Conservation (phyloP, 2,888 invertebrate species). For the Agrochola circellaris region DNA sequence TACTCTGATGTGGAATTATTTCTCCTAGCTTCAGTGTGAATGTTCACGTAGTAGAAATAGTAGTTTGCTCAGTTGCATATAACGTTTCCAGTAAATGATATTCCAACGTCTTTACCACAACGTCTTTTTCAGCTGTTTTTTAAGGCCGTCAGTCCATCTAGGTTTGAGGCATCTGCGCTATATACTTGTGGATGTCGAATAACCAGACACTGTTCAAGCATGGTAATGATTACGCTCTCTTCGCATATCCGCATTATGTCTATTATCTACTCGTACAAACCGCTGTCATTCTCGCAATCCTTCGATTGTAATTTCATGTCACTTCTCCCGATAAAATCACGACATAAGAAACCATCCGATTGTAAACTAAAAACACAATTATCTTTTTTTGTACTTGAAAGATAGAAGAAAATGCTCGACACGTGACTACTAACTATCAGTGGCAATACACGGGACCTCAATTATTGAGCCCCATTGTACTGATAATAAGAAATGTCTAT, state of each 20-base stretch:
- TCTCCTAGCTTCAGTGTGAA: background rate
- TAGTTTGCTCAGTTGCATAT: background rate
- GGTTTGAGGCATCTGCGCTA: background rate
- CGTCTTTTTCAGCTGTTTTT: background rate
- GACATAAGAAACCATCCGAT: conserved; percentile 17
- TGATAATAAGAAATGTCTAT: conserved; percentile 15
- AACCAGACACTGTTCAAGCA: too few relatives aligned
- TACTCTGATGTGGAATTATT: background rate
- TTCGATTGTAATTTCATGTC: conserved; percentile 17
- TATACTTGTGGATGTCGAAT: background rate
- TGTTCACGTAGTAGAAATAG: background rate
- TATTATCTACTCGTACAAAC: background rate
- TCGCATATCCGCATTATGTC: too few relatives aligned
- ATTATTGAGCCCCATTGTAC: conserved; percentile 35
- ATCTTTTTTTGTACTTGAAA: conserved; percentile 33
- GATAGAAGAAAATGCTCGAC: conserved; percentile 18
- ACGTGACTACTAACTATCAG: conserved; percentile 29
- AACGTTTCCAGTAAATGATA: background rate
- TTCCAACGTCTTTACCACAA: background rate
- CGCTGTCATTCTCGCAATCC: background rate
- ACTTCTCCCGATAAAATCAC: conserved; percentile 38
- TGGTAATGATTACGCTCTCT: background rate
- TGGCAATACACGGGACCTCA: background rate
- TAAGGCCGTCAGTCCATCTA: background rate
- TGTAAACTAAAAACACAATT: conserved; percentile 21